Conservation (phyloP, 92 coral and sea anemone genomes). For the Epizoanthus stellaris region DNA sequence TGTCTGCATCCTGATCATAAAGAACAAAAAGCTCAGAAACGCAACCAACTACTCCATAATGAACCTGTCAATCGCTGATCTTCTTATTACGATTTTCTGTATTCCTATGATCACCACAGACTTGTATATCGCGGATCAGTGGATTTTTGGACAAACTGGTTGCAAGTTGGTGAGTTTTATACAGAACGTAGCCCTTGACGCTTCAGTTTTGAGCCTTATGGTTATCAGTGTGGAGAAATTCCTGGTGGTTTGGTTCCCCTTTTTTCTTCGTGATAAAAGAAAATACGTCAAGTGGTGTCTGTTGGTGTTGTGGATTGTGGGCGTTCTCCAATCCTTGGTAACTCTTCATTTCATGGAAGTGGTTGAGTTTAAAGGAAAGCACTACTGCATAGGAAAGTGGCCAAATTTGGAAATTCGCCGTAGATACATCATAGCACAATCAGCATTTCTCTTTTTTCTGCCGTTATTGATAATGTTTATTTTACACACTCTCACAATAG, state of each 20-base stretch:
- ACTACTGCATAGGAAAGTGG: constrained; percentile 62
- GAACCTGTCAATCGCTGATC: constrained; percentile 75
- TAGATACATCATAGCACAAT: constrained; percentile 56
- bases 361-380: constrained; percentile 14
- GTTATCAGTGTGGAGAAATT: constrained; percentile 81
- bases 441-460: constrained; percentile 61
- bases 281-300: constrained; percentile 72
- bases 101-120: constrained; percentile 69
- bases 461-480: constrained; percentile 69
- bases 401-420: constrained; percentile 57
- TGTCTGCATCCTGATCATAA: constrained; percentile 62
- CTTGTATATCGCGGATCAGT: constrained; percentile 60
- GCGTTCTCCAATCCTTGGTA: constrained; percentile 61
- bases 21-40: constrained; percentile 59
- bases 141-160: constrained; percentile 64
- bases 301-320: constrained; percentile 67
- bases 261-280: constrained; percentile 73
- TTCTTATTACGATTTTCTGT: constrained; percentile 72
- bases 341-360: constrained; percentile 46
- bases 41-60: constrained; percentile 81
- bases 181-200: constrained; percentile 64
- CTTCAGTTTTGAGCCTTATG: constrained; percentile 63
- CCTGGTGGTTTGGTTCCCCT: constrained; percentile 76
- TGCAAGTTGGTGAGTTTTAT: constrained; percentile 70
- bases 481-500: constrained; percentile 72